phyloP scores from a whole-genome alignment of 2,888 invertebrate species.

The Thalpophila matura region DNA sequence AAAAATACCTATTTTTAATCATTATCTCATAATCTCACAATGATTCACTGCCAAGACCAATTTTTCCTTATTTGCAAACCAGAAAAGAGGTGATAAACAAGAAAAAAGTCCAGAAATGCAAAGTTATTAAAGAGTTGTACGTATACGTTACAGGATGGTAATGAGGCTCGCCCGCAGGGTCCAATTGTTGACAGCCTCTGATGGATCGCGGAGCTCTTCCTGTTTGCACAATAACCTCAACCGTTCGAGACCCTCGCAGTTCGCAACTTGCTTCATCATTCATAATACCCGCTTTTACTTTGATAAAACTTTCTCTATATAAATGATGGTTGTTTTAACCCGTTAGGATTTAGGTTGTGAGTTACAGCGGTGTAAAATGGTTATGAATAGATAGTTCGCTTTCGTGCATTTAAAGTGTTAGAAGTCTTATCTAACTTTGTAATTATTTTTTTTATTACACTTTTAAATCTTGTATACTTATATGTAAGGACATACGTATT shows the following conservation, averaged over 20 bases:
- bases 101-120: slow-evolving; percentile 7
- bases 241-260: slow-evolving; percentile 65
- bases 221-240: slow-evolving; percentile 66
- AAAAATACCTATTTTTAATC: background rate
- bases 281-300: slow-evolving; percentile 76
- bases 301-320: slow-evolving; percentile 63
- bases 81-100: background rate
- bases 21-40: no score
- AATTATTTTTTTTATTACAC: no score
- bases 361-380: slow-evolving; percentile 15
- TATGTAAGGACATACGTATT: no score
- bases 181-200: slow-evolving; percentile 69
- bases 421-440: no score
- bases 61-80: background rate
- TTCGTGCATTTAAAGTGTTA: background rate
- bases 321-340: slow-evolving; percentile 62
- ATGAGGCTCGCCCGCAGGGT: slow-evolving; percentile 59
- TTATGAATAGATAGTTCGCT: slow-evolving; percentile 28
- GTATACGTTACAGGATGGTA: slow-evolving; percentile 52
- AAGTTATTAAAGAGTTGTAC: slow-evolving; percentile 20
- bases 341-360: slow-evolving; percentile 39
- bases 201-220: slow-evolving; percentile 67
- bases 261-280: slow-evolving; percentile 80
- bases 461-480: no score
- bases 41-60: no score